Conservation (phyloP, 2,113 vertebrate genomes). For the Varanus salvator region DNA sequence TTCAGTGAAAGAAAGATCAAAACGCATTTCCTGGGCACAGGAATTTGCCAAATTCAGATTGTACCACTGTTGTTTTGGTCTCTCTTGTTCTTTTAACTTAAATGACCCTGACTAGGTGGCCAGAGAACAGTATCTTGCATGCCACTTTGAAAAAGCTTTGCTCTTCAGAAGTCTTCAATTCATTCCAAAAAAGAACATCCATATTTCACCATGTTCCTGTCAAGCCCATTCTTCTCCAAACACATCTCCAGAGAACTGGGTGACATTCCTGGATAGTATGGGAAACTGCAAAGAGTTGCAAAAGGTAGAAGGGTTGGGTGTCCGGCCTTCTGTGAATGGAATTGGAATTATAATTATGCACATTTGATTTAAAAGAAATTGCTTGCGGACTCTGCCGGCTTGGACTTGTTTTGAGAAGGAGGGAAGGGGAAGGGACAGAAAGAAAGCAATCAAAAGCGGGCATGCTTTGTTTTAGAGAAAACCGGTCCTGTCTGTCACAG, state of each 20-base stretch:
- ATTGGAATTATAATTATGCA: too few relatives aligned
- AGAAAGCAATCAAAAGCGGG: neutral
- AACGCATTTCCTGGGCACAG: neutral
- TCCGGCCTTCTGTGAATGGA: too few relatives aligned
- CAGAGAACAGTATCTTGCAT: neutral
- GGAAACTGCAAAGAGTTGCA: too few relatives aligned
- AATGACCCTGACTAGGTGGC: too few relatives aligned
- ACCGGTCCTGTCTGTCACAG: neutral
- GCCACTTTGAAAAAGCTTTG: too few relatives aligned
- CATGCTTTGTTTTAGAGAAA: conserved; percentile 24
- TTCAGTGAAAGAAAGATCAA: neutral
- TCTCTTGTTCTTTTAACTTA: neutral
- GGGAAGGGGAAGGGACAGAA: neutral
- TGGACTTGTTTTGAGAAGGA: neutral
- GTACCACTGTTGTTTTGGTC: neutral
- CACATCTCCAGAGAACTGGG: too few relatives aligned
- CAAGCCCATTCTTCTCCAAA: too few relatives aligned
- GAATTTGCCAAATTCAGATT: neutral
- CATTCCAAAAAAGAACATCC: too few relatives aligned
- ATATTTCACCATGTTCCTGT: too few relatives aligned
- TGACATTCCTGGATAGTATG: too few relatives aligned
- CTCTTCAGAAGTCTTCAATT: too few relatives aligned
- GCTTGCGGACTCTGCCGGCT: neutral
- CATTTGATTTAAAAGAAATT: neutral
- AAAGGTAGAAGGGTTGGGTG: too few relatives aligned